These are phyloP conservation scores for Sorex fumeus DNA, from an alignment of 2,113 vertebrate genomes.

Conservation along the genomic window DNA sequence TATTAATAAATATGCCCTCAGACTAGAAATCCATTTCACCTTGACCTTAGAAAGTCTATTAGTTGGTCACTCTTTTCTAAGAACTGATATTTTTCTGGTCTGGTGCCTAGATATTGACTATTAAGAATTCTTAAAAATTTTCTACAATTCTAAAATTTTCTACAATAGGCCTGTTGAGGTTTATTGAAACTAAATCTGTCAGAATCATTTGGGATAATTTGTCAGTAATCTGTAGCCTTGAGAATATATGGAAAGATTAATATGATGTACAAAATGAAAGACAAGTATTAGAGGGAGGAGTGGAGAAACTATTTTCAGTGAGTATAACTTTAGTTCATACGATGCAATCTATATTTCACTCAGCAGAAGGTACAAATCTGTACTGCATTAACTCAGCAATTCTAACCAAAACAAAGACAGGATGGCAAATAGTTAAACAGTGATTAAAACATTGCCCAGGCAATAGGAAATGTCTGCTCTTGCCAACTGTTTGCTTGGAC, in stretches of 20 bases:
- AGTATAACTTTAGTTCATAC: slow-evolving; percentile 49
- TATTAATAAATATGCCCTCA: neutral
- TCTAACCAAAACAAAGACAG: slow-evolving; percentile 79
- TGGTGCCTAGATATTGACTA: slow-evolving; percentile 20
- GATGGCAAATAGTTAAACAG: slow-evolving; percentile 80
- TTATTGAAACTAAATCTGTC: slow-evolving; percentile 60
- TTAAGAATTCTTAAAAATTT: slow-evolving; percentile 53
- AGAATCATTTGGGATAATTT: slow-evolving; percentile 34
- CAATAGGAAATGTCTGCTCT: slow-evolving; percentile 76
- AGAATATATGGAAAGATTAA: slow-evolving; percentile 64
- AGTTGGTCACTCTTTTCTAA: neutral
- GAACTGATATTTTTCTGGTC: slow-evolving; percentile 56
- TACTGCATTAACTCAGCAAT: slow-evolving; percentile 73
- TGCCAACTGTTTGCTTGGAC: slow-evolving; percentile 75
- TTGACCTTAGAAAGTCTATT: slow-evolving; percentile 42
- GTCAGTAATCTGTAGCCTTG: slow-evolving; percentile 26
- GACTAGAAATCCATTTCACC: slow-evolving; percentile 61
- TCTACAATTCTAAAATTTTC: slow-evolving; percentile 26
- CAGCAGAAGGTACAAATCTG: slow-evolving; percentile 73
- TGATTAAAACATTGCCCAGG: slow-evolving; percentile 75
- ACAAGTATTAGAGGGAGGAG: neutral
- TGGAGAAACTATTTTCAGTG: slow-evolving; percentile 27
- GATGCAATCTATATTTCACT: slow-evolving; percentile 68
- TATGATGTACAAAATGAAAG: slow-evolving; percentile 48
- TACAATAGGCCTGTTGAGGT: neutral